Conservation (phyloP, 2,888 invertebrate genomes). For the Agonopterix alstromeriana region DNA sequence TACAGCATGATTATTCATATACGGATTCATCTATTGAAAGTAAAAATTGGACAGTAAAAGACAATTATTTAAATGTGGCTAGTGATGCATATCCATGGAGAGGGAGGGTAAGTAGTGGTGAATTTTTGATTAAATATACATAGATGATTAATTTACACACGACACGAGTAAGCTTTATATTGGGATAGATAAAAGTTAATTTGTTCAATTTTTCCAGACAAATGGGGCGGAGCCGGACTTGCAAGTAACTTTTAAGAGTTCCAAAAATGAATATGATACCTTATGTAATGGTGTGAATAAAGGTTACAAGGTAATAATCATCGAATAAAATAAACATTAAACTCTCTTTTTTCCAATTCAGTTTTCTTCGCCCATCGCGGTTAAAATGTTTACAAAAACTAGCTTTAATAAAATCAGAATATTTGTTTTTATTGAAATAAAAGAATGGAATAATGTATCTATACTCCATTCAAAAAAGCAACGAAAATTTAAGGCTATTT, state of each 20-base stretch:
- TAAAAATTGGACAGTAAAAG: constrained; percentile 23
- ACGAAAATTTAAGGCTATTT: no score
- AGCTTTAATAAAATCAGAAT: no score
- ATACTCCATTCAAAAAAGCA: no score
- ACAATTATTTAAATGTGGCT: constrained; percentile 21
- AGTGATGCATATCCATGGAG: constrained; percentile 23
- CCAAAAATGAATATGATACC: constrained; percentile 14
- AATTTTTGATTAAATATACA: background rate
- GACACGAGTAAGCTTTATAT: background rate
- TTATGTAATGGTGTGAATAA: constrained; percentile 21
- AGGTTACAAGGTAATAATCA: constrained; percentile 33
- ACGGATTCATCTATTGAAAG: constrained; percentile 8
- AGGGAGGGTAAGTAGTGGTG: constrained; percentile 26
- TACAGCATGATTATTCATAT: constrained; percentile 25
- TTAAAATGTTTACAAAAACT: background rate
- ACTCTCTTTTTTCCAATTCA: background rate
- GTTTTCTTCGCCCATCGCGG: background rate
- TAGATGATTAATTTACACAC: background rate
- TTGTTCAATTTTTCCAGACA: constrained; percentile 16
- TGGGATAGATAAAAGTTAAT: background rate
- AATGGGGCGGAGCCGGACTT: constrained; percentile 26
- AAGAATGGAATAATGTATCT: no score
- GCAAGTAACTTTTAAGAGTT: constrained; percentile 14
- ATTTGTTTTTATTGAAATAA: no score
- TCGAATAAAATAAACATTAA: background rate